Conservation (phyloP, 92 coral and sea anemone species). For the Umimayanthus kanabou region DNA sequence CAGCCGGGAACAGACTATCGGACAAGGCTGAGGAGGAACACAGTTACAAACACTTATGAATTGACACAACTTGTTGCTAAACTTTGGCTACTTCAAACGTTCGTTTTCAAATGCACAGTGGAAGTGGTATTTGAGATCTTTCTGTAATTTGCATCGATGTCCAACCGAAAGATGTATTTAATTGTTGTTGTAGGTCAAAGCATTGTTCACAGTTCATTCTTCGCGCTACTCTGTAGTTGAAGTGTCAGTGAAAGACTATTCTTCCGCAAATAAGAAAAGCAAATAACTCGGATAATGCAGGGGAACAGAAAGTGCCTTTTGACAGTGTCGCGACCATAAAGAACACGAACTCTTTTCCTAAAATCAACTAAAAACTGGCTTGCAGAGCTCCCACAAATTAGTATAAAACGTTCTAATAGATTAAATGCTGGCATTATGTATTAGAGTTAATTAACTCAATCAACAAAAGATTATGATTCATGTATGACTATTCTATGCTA, state of each 20-base stretch:
- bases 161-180: neutral
- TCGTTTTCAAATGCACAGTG: neutral
- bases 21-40: neutral
- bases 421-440: neutral
- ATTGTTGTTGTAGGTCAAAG: conserved; percentile 16
- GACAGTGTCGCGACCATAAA: neutral
- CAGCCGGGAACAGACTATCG: neutral
- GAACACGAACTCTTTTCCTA: neutral
- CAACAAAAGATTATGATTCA: neutral
- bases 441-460: conserved; percentile 9
- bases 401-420: neutral
- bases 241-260: conserved; percentile 22
- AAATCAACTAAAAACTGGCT: neutral
- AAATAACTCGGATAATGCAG: neutral
- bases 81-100: neutral
- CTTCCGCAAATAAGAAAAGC: neutral
- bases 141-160: neutral
- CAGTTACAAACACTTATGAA: neutral
- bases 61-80: neutral
- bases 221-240: neutral
- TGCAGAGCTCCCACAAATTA: neutral
- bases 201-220: conserved; percentile 27
- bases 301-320: neutral
- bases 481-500: neutral
- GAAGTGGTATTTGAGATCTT: neutral